Conservation (phyloP, 2,888 invertebrate species). For the Neoaliturus tenellus region DNA sequence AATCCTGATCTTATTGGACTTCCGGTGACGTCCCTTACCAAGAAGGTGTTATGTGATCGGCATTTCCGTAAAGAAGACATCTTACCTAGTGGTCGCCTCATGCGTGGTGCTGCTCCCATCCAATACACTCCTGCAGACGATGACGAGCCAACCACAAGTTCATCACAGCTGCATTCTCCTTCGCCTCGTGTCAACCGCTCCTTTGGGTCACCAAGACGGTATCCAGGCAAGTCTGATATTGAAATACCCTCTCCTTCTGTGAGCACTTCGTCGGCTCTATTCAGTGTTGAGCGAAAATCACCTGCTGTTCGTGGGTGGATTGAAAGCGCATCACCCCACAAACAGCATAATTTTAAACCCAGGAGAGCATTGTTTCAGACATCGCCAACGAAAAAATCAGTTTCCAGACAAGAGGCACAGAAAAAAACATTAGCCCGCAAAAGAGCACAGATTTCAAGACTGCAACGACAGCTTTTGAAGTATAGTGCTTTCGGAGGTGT, state of each 20-base stretch:
- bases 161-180: not conserved
- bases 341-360: not conserved
- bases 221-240: not conserved
- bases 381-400: not conserved
- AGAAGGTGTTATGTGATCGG: conserved; percentile 17
- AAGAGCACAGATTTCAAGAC: conserved; percentile 44
- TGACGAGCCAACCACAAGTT: not conserved
- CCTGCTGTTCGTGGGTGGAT: not conserved
- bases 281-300: not conserved
- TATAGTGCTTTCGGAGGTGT: not conserved
- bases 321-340: conserved; percentile 5
- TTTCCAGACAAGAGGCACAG: not conserved
- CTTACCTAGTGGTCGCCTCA: conserved; percentile 39
- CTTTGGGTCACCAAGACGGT: not conserved
- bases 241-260: not conserved
- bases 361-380: not conserved
- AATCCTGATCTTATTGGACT: conserved; percentile 50
- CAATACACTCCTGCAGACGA: not conserved
- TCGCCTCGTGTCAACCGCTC: not conserved
- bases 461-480: conserved; percentile 41
- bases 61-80: conserved; percentile 29
- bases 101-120: conserved; percentile 16
- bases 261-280: not conserved
- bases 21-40: not conserved
- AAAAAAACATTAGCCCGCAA: conserved; percentile 1